These are phyloP conservation scores for Tachyglossus aculeatus DNA, from an alignment of 2,797 vertebrate genomes.

Conservation along the genomic window DNA sequence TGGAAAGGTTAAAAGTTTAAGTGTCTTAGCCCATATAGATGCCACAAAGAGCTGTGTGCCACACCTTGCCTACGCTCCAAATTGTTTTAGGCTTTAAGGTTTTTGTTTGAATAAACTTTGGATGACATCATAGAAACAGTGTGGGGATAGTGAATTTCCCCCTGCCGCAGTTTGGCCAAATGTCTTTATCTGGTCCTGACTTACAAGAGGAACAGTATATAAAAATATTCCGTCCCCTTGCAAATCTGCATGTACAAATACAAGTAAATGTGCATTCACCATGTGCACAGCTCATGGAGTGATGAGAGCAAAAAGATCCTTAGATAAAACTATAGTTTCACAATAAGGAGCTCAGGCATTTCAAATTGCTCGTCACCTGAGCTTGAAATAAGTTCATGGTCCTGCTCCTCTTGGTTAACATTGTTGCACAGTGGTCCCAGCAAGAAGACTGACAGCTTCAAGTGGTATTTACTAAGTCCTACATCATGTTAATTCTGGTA, in stretches of 20 bases:
- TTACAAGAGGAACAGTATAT: slow-evolving; percentile 20
- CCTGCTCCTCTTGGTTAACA: slow-evolving; percentile 62
- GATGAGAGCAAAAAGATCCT: slow-evolving; percentile 55
- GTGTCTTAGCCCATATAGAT: too few relatives aligned
- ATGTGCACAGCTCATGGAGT: slow-evolving; percentile 35
- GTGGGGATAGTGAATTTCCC: too few relatives aligned
- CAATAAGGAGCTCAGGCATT: slow-evolving; percentile 69
- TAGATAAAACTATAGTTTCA: slow-evolving; percentile 69
- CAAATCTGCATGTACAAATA: slow-evolving; percentile 48
- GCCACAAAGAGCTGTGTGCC: too few relatives aligned
- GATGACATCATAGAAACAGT: too few relatives aligned
- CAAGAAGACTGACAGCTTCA: slow-evolving; percentile 66
- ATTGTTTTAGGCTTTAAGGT: too few relatives aligned
- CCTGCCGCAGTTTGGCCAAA: too few relatives aligned
- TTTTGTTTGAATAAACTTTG: too few relatives aligned
- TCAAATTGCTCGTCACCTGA: slow-evolving; percentile 70
- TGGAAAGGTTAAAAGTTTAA: too few relatives aligned
- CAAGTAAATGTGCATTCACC: slow-evolving; percentile 54
- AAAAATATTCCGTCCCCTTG: slow-evolving; percentile 15
- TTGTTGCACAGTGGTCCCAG: slow-evolving; percentile 52
- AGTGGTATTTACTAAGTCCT: slow-evolving; percentile 68
- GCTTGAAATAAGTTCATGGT: slow-evolving; percentile 69
- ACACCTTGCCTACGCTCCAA: too few relatives aligned
- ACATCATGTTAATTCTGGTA: slow-evolving; percentile 63
- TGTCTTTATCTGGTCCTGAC: too few relatives aligned